These are phyloP conservation scores for Lagria hirta DNA, from an alignment of 2,888 invertebrate genomes.

Conservation along the genomic window DNA sequence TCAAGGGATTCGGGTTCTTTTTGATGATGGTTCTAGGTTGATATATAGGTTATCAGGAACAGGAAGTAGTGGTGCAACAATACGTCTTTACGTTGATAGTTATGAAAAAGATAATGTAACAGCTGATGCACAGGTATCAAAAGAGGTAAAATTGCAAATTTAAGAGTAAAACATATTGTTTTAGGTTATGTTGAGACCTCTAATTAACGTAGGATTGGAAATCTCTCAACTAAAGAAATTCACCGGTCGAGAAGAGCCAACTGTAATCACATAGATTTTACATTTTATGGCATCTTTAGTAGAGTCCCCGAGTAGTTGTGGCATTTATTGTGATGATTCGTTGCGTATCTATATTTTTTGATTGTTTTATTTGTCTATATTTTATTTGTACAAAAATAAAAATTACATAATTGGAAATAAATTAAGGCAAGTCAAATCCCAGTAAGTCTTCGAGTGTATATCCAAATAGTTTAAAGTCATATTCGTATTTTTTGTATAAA, in stretches of 20 bases:
- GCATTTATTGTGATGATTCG: slow-evolving; percentile 25
- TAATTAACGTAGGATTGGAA: slow-evolving; percentile 84
- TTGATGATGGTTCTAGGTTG: slow-evolving; percentile 92
- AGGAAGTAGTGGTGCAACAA: slow-evolving; percentile 96
- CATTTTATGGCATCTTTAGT: background rate
- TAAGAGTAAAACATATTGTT: slow-evolving; percentile 23
- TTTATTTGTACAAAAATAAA: slow-evolving; percentile 21
- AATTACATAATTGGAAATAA: slow-evolving; percentile 8
- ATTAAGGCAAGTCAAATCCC: slow-evolving; percentile 70
- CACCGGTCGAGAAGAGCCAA: slow-evolving; percentile 89
- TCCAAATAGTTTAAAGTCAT: slow-evolving; percentile 81
- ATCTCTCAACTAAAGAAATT: slow-evolving; percentile 79
- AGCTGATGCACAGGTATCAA: slow-evolving; percentile 62
- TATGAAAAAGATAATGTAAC: slow-evolving; percentile 76
- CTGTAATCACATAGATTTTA: slow-evolving; percentile 84
- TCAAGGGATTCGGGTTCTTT: slow-evolving; percentile 93
- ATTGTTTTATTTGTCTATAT: slow-evolving; percentile 19
- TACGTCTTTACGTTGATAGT: slow-evolving; percentile 93
- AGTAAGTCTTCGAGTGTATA: slow-evolving; percentile 77
- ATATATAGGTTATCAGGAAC: slow-evolving; percentile 96
- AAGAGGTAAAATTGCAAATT: slow-evolving; percentile 13
- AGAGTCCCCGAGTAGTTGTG: slow-evolving; percentile 13
- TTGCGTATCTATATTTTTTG: slow-evolving; percentile 14
- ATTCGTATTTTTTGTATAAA: slow-evolving; percentile 71
- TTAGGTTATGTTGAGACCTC: slow-evolving; percentile 74